Percentiles rank a stretch among this genome's conserved stretches.
Evolutionary conservation across 2,888 invertebrate species (phyloP).

Genomic region (Hoplodrina ambigua): DNA sequence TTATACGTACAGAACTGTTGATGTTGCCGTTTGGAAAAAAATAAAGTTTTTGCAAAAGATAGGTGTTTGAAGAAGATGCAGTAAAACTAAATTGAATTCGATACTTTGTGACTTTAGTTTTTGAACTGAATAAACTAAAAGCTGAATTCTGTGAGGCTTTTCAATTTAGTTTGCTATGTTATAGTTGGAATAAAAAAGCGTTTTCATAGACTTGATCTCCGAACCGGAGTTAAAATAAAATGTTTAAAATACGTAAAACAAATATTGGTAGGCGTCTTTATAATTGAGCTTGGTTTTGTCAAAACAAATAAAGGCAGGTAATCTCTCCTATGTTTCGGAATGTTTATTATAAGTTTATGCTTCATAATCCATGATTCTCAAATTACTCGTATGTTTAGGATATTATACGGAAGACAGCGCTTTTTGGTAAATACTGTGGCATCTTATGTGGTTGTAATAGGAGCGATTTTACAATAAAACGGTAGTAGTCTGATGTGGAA

Average conservation of each 20-base stretch:
- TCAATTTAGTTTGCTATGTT: constrained; percentile 34
- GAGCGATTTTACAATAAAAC: no score
- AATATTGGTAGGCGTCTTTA: neutral
- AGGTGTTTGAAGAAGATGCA: constrained; percentile 11
- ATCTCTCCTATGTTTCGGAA: no score
- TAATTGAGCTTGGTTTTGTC: no score
- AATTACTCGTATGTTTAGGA: no score
- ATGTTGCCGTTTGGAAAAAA: constrained; percentile 25
- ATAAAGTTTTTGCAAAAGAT: constrained; percentile 14
- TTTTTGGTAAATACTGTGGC: no score
- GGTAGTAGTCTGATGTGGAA: no score
- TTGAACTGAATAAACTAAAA: constrained; percentile 52
- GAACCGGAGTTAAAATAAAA: constrained; percentile 13
- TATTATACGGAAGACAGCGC: no score
- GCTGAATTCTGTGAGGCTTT: constrained; percentile 25
- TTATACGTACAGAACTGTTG: constrained; percentile 12
- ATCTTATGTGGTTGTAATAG: no score
- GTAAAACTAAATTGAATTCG: constrained; percentile 58
- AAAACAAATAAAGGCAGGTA: no score
- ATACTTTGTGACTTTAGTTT: constrained; percentile 32
- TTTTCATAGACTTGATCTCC: constrained; percentile 29
- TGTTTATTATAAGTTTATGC: no score
- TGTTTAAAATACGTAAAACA: constrained; percentile 5
- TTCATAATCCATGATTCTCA: no score
- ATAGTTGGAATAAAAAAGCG: constrained; percentile 31